Base-by-base conservation (phyloP, 2,113 vertebrate genomes). In the Macroglossus sobrinus region DNA sequence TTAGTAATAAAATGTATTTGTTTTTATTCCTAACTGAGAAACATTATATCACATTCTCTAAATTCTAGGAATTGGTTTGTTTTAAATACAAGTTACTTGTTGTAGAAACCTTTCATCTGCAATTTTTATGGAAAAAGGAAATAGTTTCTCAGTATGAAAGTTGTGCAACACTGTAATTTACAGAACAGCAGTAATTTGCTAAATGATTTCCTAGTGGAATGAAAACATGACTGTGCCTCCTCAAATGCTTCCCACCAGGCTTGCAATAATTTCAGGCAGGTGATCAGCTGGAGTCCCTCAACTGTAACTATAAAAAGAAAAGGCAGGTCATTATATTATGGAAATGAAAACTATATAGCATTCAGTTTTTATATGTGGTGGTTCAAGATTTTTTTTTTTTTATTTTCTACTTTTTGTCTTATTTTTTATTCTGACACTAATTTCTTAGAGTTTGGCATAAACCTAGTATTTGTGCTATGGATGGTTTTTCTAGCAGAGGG, bases 221-320 rank as follows among this genome's bases (percentile, higher is more conserved):
- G 89, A 61, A 96, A 95, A 80, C 84, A 72, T 69, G 53, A 63
- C 90, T 96, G 2, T 47, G 84, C 38, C 68, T 90, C 92, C 90
- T 90, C 66, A 72, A 86, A 75, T 82, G 81, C 91, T 89, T 88
- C 92, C 71, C 76, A 91, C 92, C 76, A 94, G 92, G 92, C 28
- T 63, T 61, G 75, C 76, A 53, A n/a, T 89, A 78, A 95, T 92
- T 64, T 72, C 45, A 91, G 87, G 71, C 93, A 95, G 94, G 92
- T 90, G 88, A 92, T 84, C 84, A 75, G 93, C 84, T 78, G 80
- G 87, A 94, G 30, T 66, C 87, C 79, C 84, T 97, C 80, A 78
- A n/a, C 68, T 78, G 55, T 89, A 85, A 90, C 96, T 96, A 92
- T 96, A 96, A 91, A 97, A 96, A 95, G 96, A 92, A 93, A 93